These are phyloP conservation scores for Virgularia gustaviana DNA, from an alignment of 92 coral and sea anemone species.

Conservation along the genomic window DNA sequence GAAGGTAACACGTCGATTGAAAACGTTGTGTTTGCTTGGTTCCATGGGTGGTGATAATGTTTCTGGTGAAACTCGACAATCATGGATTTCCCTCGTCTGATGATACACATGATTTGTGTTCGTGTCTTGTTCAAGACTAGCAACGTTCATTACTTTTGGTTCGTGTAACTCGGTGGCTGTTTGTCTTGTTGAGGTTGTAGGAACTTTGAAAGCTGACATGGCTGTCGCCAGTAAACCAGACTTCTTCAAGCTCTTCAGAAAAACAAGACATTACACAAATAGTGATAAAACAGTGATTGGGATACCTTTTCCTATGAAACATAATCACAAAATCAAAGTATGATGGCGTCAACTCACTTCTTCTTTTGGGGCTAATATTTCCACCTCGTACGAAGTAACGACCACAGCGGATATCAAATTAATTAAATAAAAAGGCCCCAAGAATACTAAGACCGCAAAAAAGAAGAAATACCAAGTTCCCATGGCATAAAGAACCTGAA, in stretches of 20 bases:
- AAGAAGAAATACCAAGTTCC: constrained; percentile 85
- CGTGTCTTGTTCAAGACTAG: neutral
- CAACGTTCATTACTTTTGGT: neutral
- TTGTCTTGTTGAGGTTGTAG: neutral
- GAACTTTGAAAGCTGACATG: constrained; percentile 12
- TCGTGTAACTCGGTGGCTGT: neutral
- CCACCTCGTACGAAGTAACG: constrained; percentile 88
- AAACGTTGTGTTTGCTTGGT: neutral
- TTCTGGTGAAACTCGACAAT: constrained; percentile 1
- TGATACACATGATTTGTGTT: neutral
- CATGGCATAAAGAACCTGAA: constrained; percentile 69
- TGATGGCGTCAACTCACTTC: constrained; percentile 56
- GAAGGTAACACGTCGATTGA: neutral
- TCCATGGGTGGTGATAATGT: neutral
- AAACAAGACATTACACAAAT: too few relatives aligned
- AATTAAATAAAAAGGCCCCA: constrained; percentile 88
- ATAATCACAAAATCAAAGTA: too few relatives aligned
- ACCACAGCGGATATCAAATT: constrained; percentile 88
- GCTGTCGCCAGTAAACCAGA: constrained; percentile 11
- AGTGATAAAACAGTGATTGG: too few relatives aligned
- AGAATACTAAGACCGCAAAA: constrained; percentile 66
- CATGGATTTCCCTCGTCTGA: neutral
- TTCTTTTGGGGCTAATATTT: constrained; percentile 58
- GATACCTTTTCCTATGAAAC: too few relatives aligned
- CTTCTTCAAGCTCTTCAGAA: neutral